A percentile compares a stretch with the other conserved stretches of the same genome.
phyloP scores from a whole-genome alignment of 2,888 invertebrate genomes.

The Diachrysia chrysitis region DNA sequence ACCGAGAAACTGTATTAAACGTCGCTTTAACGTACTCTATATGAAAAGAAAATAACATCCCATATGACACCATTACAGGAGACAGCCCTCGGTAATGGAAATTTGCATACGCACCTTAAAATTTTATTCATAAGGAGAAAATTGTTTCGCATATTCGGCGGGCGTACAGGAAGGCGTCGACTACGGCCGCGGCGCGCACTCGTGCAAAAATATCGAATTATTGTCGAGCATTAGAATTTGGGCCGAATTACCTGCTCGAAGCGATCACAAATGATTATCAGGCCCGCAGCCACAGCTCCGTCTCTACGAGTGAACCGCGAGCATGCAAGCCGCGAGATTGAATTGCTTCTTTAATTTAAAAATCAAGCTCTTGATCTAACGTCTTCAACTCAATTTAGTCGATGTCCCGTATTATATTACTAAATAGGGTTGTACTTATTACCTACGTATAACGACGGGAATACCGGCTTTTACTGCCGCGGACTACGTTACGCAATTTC shows the following conservation, averaged over 20 bases:
- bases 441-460: conserved; percentile 1
- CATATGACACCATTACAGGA: conserved; percentile 82
- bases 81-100: conserved; percentile 83
- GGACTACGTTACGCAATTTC: neutral
- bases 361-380: conserved; percentile 38
- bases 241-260: conserved; percentile 70
- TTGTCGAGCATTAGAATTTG: conserved; percentile 76
- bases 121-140: conserved; percentile 88
- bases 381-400: conserved; percentile 33
- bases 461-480: conserved; percentile 11
- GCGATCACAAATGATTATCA: conserved; percentile 67
- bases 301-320: conserved; percentile 12
- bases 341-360: conserved; percentile 53
- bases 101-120: conserved; percentile 88
- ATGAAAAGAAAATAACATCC: conserved; percentile 81
- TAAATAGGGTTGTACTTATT: conserved; percentile 21
- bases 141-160: conserved; percentile 82
- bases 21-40: conserved; percentile 76
- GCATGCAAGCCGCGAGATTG: conserved; percentile 35
- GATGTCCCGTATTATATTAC: conserved; percentile 22
- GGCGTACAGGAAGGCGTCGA: conserved; percentile 39
- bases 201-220: conserved; percentile 84
- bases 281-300: conserved; percentile 12
- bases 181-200: conserved; percentile 67
- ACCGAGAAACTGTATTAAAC: conserved; percentile 68